Conservation (phyloP, 2,797 vertebrate genomes). For the Rhinella marina region DNA sequence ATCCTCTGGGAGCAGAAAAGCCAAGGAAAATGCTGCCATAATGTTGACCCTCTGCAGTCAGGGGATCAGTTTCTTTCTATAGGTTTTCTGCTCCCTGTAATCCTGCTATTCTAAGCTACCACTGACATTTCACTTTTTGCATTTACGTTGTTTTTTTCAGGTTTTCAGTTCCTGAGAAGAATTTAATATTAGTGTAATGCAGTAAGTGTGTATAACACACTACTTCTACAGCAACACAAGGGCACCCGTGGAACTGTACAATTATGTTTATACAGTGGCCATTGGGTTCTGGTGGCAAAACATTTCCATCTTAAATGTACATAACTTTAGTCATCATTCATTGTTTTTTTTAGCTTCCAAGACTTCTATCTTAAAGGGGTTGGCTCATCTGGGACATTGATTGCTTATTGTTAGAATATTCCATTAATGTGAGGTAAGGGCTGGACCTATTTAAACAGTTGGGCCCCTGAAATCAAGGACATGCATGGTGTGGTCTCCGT, state of each 20-base stretch:
- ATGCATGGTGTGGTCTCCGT: too few relatives aligned
- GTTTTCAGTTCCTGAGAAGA: not conserved
- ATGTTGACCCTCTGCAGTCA: constrained; percentile 10
- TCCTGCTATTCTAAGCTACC: constrained; percentile 25
- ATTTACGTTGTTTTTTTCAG: constrained; percentile 19
- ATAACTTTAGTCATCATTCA: not conserved
- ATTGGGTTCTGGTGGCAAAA: not conserved
- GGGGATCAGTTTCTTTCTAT: constrained; percentile 14
- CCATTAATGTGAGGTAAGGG: too few relatives aligned
- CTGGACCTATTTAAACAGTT: too few relatives aligned
- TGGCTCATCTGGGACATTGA: too few relatives aligned
- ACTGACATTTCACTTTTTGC: constrained; percentile 32
- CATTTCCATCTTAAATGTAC: not conserved
- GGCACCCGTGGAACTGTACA: not conserved
- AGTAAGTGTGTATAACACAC: not conserved
- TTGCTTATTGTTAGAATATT: too few relatives aligned
- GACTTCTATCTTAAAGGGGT: too few relatives aligned
- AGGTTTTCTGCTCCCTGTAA: constrained; percentile 39
- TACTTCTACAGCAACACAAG: not conserved
- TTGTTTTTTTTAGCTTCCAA: too few relatives aligned
- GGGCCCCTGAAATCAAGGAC: too few relatives aligned
- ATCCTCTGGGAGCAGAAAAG: constrained; percentile 30
- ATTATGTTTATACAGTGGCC: not conserved
- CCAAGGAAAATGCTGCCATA: constrained; percentile 14
- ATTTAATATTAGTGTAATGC: not conserved